phyloP scores from a whole-genome alignment of 2,797 vertebrate species.

The Acrossocheilus fasciatus region DNA sequence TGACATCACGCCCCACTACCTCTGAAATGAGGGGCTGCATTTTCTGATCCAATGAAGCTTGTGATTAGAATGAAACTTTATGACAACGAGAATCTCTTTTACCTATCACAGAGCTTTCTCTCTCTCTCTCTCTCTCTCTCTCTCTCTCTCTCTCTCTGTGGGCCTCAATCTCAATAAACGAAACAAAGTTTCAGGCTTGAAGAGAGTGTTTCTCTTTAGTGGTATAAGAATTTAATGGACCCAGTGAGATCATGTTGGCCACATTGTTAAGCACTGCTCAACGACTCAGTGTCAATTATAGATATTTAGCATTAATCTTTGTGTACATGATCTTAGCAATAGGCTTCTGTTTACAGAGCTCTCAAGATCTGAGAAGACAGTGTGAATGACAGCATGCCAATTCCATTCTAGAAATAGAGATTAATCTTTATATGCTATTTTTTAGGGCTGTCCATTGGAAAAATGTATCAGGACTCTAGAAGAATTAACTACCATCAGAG shows the following conservation, averaged over 20 bases:
- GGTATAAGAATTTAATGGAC: conserved; percentile 42
- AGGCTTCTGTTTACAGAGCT: conserved; percentile 38
- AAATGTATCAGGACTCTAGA: background rate
- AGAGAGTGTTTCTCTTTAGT: conserved; percentile 24
- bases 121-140: background rate
- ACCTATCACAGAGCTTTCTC: conserved; percentile 52
- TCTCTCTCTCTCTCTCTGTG: background rate
- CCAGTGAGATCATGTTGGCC: conserved; percentile 24
- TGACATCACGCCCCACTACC: conserved; percentile 68
- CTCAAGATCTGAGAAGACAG: background rate
- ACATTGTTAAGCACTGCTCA: conserved; percentile 19
- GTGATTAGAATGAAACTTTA: conserved; percentile 87
- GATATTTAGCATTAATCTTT: conserved; percentile 29
- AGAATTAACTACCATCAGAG: background rate
- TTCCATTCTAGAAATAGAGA: conserved; percentile 20
- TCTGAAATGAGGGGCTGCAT: conserved; percentile 74
- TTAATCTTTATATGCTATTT: background rate
- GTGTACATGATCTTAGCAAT: conserved; percentile 29
- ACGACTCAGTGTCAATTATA: conserved; percentile 25
- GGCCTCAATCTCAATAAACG: conserved; percentile 34
- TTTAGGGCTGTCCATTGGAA: background rate
- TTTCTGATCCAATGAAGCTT: conserved; percentile 84
- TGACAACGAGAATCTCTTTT: conserved; percentile 75
- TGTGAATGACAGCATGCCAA: background rate
- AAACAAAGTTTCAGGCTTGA: conserved; percentile 26